These are phyloP conservation scores for Aphelenchoides besseyi DNA, from an alignment of 1,140 invertebrate genomes.

Conservation along the genomic window DNA sequence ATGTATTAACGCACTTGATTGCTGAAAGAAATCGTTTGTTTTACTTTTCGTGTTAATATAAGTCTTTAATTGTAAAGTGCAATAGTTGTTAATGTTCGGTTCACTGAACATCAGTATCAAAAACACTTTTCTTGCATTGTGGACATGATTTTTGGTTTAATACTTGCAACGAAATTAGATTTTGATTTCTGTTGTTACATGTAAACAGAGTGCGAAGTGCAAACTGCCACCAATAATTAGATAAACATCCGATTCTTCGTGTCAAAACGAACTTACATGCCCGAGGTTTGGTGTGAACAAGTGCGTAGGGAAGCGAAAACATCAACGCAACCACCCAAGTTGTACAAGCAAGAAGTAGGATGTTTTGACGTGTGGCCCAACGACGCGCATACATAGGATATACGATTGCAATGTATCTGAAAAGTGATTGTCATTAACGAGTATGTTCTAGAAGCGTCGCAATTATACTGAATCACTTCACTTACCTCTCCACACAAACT, in stretches of 20 bases:
- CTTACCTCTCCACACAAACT: constrained; percentile 59
- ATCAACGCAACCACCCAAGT: constrained; percentile 46
- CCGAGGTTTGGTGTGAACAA: constrained; percentile 33
- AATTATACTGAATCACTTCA: too few species aligned
- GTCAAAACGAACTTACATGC: constrained; percentile 40
- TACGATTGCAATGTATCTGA: constrained; percentile 58
- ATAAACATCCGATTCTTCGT: neutral
- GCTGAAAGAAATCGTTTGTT: constrained; percentile 13
- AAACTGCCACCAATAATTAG: constrained; percentile 2
- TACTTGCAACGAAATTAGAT: too few species aligned
- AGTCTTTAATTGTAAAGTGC: too few species aligned
- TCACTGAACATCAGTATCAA: too few species aligned
- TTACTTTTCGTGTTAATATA: neutral
- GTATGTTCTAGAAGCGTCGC: too few species aligned
- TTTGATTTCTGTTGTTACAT: too few species aligned
- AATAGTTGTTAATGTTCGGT: too few species aligned
- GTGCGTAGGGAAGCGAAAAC: constrained; percentile 56
- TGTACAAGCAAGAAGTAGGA: constrained; percentile 40
- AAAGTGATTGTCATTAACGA: too few species aligned
- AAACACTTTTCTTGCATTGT: too few species aligned
- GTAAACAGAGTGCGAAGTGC: too few species aligned
- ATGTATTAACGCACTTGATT: constrained; percentile 20
- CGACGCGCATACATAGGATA: constrained; percentile 56
- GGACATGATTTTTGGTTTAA: too few species aligned
- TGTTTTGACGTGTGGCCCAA: constrained; percentile 54